These are phyloP conservation scores for Nasonovia ribisnigri DNA, from an alignment of 2,888 invertebrate genomes.

Conservation along the genomic window DNA sequence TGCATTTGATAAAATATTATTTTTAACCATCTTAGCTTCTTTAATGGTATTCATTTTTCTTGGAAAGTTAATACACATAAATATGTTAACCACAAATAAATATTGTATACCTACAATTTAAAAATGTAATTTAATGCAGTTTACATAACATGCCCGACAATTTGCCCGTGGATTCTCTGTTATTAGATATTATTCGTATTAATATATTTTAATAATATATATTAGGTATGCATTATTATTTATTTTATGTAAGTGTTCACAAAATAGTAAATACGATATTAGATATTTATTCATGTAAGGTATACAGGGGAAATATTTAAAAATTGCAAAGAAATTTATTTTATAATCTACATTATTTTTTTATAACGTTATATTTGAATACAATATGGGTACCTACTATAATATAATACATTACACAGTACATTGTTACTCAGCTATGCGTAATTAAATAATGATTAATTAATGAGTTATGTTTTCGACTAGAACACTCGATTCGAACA, in stretches of 20 bases:
- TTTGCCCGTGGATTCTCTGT: background rate
- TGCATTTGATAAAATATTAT: background rate
- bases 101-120: background rate
- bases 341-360: background rate
- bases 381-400: background rate
- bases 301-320: background rate
- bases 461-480: slow-evolving; percentile 20
- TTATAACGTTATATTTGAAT: background rate
- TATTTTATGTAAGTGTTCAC: background rate
- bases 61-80: background rate
- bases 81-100: too few relatives aligned
- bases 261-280: background rate
- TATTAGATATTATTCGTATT: background rate
- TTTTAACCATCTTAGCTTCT: background rate
- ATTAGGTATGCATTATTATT: background rate
- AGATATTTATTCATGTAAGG: background rate
- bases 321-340: background rate
- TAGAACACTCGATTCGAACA: too few relatives aligned
- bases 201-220: background rate
- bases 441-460: slow-evolving; percentile 27
- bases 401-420: background rate
- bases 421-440: background rate
- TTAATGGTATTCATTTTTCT: background rate
- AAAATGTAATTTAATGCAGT: background rate
- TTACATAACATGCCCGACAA: background rate